These are phyloP conservation scores for Ailuropoda melanoleuca DNA, from an alignment of 2,113 vertebrate genomes.

Conservation along the genomic window DNA sequence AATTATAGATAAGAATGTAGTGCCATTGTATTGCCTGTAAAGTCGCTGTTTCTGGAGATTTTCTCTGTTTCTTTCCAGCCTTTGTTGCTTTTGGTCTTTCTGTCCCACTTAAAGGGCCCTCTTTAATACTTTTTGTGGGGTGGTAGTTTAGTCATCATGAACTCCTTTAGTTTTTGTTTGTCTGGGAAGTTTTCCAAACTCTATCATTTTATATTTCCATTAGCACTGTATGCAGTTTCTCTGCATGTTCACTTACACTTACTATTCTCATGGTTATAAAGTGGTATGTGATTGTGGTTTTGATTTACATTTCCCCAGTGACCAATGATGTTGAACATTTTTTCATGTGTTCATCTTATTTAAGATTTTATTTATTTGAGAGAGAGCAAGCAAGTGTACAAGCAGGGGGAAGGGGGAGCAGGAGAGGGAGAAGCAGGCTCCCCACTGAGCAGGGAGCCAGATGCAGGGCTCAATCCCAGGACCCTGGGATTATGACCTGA, in stretches of 20 bases:
- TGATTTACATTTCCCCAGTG: background rate
- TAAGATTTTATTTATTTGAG: too few relatives aligned
- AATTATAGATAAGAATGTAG: background rate
- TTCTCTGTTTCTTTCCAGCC: background rate
- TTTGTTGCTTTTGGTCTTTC: background rate
- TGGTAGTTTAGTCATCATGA: too few relatives aligned
- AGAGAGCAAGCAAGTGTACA: too few relatives aligned
- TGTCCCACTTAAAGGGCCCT: background rate
- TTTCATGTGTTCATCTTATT: background rate
- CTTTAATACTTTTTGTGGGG: background rate
- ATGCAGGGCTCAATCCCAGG: too few relatives aligned
- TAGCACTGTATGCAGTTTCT: background rate
- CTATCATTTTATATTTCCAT: background rate
- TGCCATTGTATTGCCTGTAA: background rate
- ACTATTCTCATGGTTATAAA: background rate
- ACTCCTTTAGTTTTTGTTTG: too few relatives aligned
- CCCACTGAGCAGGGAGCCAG: too few relatives aligned
- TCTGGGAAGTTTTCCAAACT: background rate
- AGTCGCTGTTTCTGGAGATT: background rate
- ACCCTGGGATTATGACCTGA: too few relatives aligned
- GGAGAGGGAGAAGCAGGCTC: too few relatives aligned
- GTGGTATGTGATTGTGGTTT: background rate
- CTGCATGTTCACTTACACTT: background rate
- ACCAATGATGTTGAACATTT: background rate
- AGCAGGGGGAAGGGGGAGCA: too few relatives aligned